Base-by-base conservation (phyloP, 2,797 vertebrate species). In the Glyptemys insculpta region DNA sequence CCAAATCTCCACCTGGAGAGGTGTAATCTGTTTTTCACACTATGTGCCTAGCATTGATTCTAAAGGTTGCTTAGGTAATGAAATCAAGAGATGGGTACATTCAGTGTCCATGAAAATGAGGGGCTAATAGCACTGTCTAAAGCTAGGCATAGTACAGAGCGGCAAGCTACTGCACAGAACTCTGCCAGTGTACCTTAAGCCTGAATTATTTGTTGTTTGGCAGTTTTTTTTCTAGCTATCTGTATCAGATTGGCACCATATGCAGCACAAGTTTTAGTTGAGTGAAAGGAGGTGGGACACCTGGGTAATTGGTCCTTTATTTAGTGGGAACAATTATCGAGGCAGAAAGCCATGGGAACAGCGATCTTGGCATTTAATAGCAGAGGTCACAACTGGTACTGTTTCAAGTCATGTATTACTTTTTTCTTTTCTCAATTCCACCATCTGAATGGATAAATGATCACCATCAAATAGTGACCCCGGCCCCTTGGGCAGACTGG, bases 121-220 rank as follows among this genome's bases (percentile, higher is more conserved):
- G 27, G 86, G 2, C 37, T 14, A 12, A 41, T 81, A 86, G 21
- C 11, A 8, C n/a, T 29, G 3, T 83, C 74, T 91, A 76, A 85
- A 31, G 23, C 90, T 74, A 92, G 25, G 65, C 4, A 0, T 16
- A 8, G 50, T 79, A 27, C 4, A 82, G 76, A 47, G 23, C 12
- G 25, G 37, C 6, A 59, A 93, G 78, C 18, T 56, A 4, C 37
- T 89, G 65, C 47, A n/a, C 53, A 87, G 34, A 52, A 3, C 10
- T 86, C 81, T 91, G 62, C 34, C 29, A 37, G 31, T n/a, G 8
- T 59, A 31, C 44, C 11, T 53, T 78, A 11, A 0, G 1, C 29
- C 15, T 72, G 53, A 89, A 37, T 52, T 76, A 31, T 88, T 53
- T 81, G 53, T 74, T 94, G 21, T 91, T 94, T 89, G 81, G 56